Conservation (phyloP, 2,888 invertebrate genomes). For the Diaperis boleti region DNA sequence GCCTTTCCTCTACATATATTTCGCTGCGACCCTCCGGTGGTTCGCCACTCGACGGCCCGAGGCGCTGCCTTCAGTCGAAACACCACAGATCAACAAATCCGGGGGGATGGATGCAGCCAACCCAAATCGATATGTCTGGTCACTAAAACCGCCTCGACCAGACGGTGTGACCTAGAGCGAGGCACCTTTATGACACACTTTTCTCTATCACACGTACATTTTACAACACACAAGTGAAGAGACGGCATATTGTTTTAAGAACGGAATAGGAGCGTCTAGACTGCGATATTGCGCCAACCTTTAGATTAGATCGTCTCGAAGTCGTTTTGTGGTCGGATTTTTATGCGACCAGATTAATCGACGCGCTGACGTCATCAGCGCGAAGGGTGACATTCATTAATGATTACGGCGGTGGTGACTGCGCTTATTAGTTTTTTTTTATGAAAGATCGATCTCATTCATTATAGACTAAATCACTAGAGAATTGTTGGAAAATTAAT, state of each 20-base stretch:
- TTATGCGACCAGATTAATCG: constrained; percentile 12
- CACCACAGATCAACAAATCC: constrained; percentile 34
- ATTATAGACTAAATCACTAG: neutral
- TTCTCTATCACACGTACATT: constrained; percentile 43
- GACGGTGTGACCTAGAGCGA: constrained; percentile 62
- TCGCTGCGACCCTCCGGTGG: neutral
- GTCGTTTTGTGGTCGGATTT: constrained; percentile 26
- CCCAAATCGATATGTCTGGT: constrained; percentile 43
- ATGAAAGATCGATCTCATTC: neutral
- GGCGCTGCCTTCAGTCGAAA: constrained; percentile 7
- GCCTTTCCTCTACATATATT: neutral
- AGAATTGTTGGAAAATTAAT: neutral
- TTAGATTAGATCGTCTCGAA: constrained; percentile 13
- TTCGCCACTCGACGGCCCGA: neutral
- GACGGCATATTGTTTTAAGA: constrained; percentile 33
- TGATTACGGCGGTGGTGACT: neutral
- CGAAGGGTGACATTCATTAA: neutral
- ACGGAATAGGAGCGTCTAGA: constrained; percentile 28
- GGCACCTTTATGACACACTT: constrained; percentile 57
- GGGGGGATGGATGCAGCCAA: constrained; percentile 28
- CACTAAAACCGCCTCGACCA: constrained; percentile 53
- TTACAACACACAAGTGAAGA: constrained; percentile 23
- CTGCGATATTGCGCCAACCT: constrained; percentile 18
- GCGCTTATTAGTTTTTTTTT: neutral
- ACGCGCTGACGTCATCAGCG: constrained; percentile 1